Conservation (phyloP, 1,140 invertebrate species). For the Pomacea maculata region DNA sequence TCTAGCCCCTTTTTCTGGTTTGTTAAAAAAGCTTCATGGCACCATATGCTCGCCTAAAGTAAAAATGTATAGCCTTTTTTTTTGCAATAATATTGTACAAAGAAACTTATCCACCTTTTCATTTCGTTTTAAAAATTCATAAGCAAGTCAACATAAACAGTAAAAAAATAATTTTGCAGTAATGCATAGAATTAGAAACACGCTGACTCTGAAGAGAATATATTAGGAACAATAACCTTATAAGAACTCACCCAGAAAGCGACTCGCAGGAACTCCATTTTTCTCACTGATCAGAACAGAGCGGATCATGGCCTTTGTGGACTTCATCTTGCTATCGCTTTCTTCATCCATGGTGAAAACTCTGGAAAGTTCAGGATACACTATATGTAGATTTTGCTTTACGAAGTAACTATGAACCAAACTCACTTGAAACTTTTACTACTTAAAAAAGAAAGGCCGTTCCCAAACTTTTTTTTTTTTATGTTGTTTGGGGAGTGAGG, state of each 20-base stretch:
- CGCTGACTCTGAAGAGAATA: too few species aligned
- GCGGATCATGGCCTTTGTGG: slow-evolving; percentile 33
- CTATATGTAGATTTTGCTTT: neutral
- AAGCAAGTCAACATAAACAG: too few species aligned
- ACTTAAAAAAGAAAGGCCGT: neutral
- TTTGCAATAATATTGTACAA: too few species aligned
- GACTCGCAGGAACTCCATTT: slow-evolving; percentile 30
- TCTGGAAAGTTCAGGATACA: neutral
- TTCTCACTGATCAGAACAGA: slow-evolving; percentile 37
- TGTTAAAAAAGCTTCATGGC: too few species aligned
- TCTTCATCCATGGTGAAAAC: slow-evolving; percentile 20
- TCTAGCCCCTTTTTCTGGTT: too few species aligned
- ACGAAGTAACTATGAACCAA: neutral
- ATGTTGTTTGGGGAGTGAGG: neutral
- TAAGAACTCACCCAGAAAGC: slow-evolving; percentile 28
- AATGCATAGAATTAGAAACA: too few species aligned
- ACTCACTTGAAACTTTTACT: neutral
- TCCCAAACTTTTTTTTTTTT: neutral
- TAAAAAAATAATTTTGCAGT: too few species aligned
- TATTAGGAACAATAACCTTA: too few species aligned
- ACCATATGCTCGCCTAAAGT: too few species aligned
- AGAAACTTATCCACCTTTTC: too few species aligned
- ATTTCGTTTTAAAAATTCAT: too few species aligned
- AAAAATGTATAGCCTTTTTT: too few species aligned
- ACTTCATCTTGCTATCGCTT: slow-evolving; percentile 19